Evolutionary conservation across 2,888 invertebrate species (phyloP), one percentile per base, ranked within the genome.

Genomic region (Papilio gigon): DNA sequence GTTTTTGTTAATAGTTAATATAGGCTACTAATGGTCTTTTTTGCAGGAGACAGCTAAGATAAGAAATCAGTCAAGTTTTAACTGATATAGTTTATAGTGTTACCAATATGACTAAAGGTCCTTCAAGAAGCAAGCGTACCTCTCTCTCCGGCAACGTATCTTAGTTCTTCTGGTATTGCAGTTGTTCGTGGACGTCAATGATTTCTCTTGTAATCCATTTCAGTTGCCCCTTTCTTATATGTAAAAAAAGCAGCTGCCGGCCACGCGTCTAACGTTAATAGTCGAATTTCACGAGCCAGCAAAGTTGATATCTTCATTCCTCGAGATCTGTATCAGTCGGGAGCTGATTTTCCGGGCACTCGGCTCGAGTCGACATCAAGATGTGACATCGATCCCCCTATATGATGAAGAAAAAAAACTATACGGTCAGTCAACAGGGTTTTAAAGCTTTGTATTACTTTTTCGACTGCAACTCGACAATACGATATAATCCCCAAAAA

Each of bases 401-500:
- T 72, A 72, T 72, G 70, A 71, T 67, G 65, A 68, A 76, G 78
- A 71, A 80, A 80, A 87, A 84, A 84, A 78, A 80, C 77, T 76
- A 71, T 73, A 73, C 84, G 89, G 89, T 87, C 89, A 87, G 87
- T 89, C 90, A 88, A 88, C 85, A 88, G 84, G 77, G 78, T 82
- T 83, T 82, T 82, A 75, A 75, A 75, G 77, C 79, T 86, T 90
- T 89, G 87, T 89, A 77, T 79, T 71, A 65, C 74, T 83, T 86
- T 88, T 88, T 89, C 87, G 86, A 87, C 87, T 88, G 76, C 71
- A 77, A 72, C 76, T 27, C 75, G 80, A 90, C 91, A 90, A 91
- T 86, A 78, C 78, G 76, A 78, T 83, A 82, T 90, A 89, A 91
- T 90, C 90, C 87, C 89, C 89, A 90, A 90, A 92, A 92, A 92